Percentiles rank a stretch among this genome's conserved stretches.
These are phyloP conservation scores for Nebria brevicollis DNA, from an alignment of 2,888 invertebrate genomes.

Conservation along the genomic window DNA sequence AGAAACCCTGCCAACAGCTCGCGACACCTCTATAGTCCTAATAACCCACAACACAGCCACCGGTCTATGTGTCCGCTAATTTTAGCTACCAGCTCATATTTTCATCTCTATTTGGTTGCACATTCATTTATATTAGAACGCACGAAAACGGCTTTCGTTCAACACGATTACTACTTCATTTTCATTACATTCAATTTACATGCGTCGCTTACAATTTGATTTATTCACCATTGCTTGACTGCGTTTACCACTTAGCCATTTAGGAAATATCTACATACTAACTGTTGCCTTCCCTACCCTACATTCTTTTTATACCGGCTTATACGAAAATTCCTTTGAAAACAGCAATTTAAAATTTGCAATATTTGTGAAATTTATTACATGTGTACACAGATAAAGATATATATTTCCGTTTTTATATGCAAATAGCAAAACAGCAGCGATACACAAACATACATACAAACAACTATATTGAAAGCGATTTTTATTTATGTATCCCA, in stretches of 20 bases:
- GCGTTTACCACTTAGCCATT: too few species aligned
- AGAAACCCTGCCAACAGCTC: background rate
- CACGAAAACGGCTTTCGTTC: background rate
- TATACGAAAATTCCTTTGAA: too few species aligned
- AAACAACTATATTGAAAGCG: background rate
- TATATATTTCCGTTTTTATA: background rate
- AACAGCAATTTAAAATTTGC: too few species aligned
- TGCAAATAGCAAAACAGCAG: background rate
- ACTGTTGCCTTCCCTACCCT: too few species aligned
- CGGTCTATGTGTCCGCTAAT: background rate
- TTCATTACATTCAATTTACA: background rate
- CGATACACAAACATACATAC: background rate
- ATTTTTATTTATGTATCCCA: background rate
- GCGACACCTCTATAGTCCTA: constrained; percentile 1
- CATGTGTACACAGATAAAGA: background rate
- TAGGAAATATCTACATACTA: too few species aligned
- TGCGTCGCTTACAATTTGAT: too few species aligned
- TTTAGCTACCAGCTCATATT: background rate
- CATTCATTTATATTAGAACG: background rate
- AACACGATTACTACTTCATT: background rate
- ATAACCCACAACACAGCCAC: background rate
- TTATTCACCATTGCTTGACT: too few species aligned
- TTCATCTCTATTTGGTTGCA: background rate
- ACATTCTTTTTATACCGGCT: too few species aligned
- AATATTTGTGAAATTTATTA: too few species aligned